Conservation (phyloP, 2,113 vertebrate genomes). For the Vombatus ursinus region DNA sequence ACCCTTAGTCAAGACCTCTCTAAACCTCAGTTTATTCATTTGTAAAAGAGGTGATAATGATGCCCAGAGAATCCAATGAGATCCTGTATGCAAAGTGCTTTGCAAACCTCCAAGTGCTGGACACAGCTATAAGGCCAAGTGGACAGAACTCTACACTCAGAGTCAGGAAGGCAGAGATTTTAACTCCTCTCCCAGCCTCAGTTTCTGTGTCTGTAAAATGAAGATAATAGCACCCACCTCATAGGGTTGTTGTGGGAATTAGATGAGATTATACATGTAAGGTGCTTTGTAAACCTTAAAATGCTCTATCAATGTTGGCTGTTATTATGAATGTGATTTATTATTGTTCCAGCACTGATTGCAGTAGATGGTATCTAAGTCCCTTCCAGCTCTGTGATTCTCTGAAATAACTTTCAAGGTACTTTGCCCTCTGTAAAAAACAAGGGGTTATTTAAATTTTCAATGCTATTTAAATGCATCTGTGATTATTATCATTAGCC, state of each 20-base stretch:
- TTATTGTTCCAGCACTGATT: background rate
- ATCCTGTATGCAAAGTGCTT: too few relatives aligned
- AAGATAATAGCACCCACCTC: background rate
- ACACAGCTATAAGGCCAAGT: background rate
- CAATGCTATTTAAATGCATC: background rate
- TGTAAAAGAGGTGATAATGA: background rate
- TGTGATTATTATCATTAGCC: background rate
- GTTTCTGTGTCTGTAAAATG: background rate
- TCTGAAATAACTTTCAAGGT: background rate
- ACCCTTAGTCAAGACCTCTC: background rate
- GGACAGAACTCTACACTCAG: background rate
- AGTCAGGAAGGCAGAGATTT: background rate
- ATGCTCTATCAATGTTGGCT: background rate
- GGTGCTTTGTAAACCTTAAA: background rate
- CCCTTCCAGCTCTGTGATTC: background rate
- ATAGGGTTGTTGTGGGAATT: background rate
- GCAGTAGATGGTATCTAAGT: background rate
- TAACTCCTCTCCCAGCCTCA: background rate
- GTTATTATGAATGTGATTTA: background rate
- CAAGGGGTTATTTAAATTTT: background rate
- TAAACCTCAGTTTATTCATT: background rate
- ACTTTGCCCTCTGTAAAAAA: background rate
- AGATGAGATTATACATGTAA: background rate
- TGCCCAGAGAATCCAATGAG: background rate
- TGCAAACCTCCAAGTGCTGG: background rate